Evolutionary conservation across 1,140 invertebrate genomes (phyloP), one percentile per base, ranked within the genome.

Genomic region (Eriocheir sinensis): DNA sequence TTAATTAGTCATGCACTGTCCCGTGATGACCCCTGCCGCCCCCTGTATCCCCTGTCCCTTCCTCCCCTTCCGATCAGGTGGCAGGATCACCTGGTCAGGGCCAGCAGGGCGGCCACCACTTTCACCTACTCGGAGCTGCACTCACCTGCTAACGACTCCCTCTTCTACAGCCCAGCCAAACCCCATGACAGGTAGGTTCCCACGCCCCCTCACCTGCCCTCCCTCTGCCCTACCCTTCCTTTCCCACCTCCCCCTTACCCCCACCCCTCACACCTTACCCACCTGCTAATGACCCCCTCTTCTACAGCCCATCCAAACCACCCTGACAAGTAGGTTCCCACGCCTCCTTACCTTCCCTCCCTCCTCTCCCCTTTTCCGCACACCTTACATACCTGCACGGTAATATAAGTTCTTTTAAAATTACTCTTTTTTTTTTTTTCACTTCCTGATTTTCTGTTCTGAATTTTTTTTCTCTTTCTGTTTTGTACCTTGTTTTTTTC

Each of bases 121-220:
- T 94, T 94, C 93, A 94, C 93, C 93, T 95, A 95, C 80, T 95
- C 95, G 0, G 95, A 95, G 41, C 93, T 95, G 0, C 93, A 95
- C 92, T 94, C 95, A 3, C 95, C 95, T 15, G 95, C 93, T 30
- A 94, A 95, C 60, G 95, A 94, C 90, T 95, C 95, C 30, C 60
- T 94, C 80, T 95, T 95, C 90, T 95, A 95, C 32, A 90, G 89
- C 93, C 93, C 41, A 0, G n/a, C 80, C 8, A 38, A 17, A 40
- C 93, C 93, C 4, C 36, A 91, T 32, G 93, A 94, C 41, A 90
- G 93, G 93, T 94, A 32, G 83, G 72, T 0, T 1, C 8, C 48
- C 48, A 53, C 48, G 48, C 48, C 12, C 12, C 8, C 2, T 17
- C 48, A 3, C 0, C 1, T 53, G 48, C 21, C 48, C 48, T 53